Percentiles rank a stretch among this genome's conserved stretches.
Conservation (phyloP, 2,113 vertebrate species). For the Zootoca vivipara region DNA sequence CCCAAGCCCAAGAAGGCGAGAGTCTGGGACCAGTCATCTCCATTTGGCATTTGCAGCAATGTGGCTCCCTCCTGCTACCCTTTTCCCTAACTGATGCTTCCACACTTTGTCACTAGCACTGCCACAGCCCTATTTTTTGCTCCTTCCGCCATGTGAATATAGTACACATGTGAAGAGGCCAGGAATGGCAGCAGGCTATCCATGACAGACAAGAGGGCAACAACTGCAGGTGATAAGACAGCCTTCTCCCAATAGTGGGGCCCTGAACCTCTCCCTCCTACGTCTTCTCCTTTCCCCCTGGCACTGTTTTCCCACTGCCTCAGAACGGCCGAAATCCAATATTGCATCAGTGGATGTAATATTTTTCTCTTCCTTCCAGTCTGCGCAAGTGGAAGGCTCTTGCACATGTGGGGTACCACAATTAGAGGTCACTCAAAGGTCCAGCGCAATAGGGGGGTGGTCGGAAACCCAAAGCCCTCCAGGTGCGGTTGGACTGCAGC, state of each 20-base stretch:
- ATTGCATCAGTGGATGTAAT: too few species aligned
- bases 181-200: background rate
- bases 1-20: background rate
- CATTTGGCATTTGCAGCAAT: background rate
- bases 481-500: too few species aligned
- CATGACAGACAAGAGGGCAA: background rate
- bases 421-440: too few species aligned
- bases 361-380: too few species aligned
- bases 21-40: background rate
- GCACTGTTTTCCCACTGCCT: background rate
- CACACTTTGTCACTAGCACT: background rate
- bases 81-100: background rate
- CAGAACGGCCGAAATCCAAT: background rate
- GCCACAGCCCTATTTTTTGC: background rate
- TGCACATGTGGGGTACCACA: too few species aligned
- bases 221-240: background rate
- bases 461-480: too few species aligned
- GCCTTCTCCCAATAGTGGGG: background rate
- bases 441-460: too few species aligned
- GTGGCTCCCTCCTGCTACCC: too few species aligned
- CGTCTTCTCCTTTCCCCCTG: accelerated
- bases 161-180: background rate
- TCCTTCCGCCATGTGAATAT: background rate
- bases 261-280: background rate
- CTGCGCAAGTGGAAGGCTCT: too few species aligned